These are phyloP conservation scores for Columbina picui DNA, from an alignment of 2,113 vertebrate genomes.

Conservation along the genomic window DNA sequence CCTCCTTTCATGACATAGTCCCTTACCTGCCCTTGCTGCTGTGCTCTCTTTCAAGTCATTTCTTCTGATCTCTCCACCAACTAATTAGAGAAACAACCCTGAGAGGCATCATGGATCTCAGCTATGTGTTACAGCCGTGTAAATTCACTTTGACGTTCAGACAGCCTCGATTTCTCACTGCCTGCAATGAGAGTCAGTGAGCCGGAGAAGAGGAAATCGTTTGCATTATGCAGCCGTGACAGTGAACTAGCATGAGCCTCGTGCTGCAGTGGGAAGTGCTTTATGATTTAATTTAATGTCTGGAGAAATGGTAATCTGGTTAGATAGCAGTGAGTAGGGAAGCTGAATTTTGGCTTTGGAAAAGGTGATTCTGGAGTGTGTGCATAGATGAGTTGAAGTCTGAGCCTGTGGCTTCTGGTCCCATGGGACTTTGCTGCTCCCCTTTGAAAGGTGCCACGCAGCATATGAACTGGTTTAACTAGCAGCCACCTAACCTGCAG, in stretches of 20 bases:
- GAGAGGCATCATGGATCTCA: conserved; percentile 31
- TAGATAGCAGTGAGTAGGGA: neutral
- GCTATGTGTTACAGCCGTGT: neutral
- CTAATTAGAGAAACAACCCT: conserved; percentile 51
- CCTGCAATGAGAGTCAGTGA: neutral
- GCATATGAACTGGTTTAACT: neutral
- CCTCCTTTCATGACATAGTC: neutral
- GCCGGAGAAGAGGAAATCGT: neutral
- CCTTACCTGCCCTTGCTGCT: neutral
- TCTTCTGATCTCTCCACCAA: conserved; percentile 50
- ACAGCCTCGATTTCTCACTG: conserved; percentile 17
- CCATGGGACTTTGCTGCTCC: neutral
- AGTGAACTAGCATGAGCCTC: neutral
- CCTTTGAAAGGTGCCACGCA: neutral
- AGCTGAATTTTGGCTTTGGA: neutral
- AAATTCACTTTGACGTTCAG: conserved; percentile 44
- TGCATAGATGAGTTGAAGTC: neutral
- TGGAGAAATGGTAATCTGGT: neutral
- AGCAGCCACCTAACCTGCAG: neutral
- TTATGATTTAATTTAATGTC: neutral
- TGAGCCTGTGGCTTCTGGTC: neutral
- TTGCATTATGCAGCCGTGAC: neutral
- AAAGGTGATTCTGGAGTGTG: neutral
- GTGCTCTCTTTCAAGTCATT: conserved; percentile 39
- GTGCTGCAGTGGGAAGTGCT: neutral